Percentiles rank a stretch among this genome's conserved stretches.
These are phyloP conservation scores for Lacerta viridis DNA, from an alignment of 2,797 vertebrate genomes.

Conservation along the genomic window DNA sequence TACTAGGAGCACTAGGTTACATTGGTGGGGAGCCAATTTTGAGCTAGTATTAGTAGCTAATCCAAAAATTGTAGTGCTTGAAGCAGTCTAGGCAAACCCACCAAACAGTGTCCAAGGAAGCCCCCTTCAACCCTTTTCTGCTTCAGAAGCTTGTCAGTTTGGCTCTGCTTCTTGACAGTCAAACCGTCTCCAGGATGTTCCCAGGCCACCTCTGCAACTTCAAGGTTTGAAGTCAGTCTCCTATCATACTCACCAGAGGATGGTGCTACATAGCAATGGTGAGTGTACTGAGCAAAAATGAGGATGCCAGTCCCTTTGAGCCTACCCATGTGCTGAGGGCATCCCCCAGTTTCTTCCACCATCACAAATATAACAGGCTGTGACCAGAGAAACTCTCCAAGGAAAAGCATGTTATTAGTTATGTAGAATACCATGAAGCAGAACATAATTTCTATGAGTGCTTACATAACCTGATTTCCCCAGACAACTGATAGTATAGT, in stretches of 20 bases:
- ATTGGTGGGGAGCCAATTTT: not conserved
- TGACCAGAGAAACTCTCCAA: not conserved
- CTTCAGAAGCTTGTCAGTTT: slow-evolving; percentile 10
- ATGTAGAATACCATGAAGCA: not conserved
- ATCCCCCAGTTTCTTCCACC: too few relatives aligned
- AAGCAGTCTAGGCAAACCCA: too few relatives aligned
- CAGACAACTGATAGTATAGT: not conserved
- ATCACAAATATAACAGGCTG: not conserved
- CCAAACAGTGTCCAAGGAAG: not conserved
- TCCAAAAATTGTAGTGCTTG: not conserved
- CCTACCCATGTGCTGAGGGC: not conserved
- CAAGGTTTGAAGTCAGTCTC: not conserved
- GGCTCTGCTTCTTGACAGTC: not conserved
- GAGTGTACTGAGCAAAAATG: not conserved
- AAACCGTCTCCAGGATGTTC: not conserved
- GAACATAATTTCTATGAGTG: not conserved
- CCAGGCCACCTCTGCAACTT: not conserved
- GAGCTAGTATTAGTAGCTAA: not conserved
- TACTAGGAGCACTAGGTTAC: not conserved
- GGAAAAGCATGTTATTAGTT: not conserved
- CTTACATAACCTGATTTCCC: not conserved
- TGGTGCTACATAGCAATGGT: not conserved
- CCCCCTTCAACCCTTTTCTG: not conserved
- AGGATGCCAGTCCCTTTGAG: not conserved
- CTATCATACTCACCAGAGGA: not conserved